Base-by-base conservation (phyloP, 1,140 invertebrate genomes). In the Plodia interpunctella region DNA sequence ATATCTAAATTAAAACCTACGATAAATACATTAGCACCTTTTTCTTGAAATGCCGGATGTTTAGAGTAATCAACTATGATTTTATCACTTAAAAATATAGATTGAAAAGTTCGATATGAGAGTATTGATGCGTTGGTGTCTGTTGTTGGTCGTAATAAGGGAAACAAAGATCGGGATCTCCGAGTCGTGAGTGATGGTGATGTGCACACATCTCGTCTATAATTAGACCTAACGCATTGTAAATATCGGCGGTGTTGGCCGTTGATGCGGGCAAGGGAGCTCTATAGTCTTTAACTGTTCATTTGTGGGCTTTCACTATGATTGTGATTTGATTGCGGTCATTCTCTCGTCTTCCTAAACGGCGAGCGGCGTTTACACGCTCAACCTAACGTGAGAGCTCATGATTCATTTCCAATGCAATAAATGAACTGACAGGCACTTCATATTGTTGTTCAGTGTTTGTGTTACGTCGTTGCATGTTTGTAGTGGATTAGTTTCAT, bases 251-350 rank as follows among this genome's bases (percentile, higher is more conserved):
- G 57, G 50, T 25, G 21, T 25, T 25, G 21, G 21, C 21, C 21
- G 6, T 6, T 32, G 56, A 38, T 59, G 57, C 55, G 55, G 59
- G 54, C 57, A 59, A 59, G 30, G 30, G 30, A 32, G 30, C 30
- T 50, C 49, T 57, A 38, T 63, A 50, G 61, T 70, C 68, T 64
- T 62, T 18, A 57, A 38, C 65, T 64, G 66, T 49, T 65, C 63
- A 66, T 75, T 70, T 68, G 60, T 72, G 71, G 69, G 76, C 80
- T 84, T 87, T 87, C 79, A 76, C 76, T 72, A 59, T 83, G 78
- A 83, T 86, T 78, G 75, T 81, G 66, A 72, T 83, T 80, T 85
- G 78, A 85, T 80, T 82, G 76, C 75, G 68, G 74, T 72, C 67
- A 77, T 83, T 87, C 82, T 66, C 74, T 76, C 76, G 66, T 76